These are phyloP conservation scores for Nymphalis io DNA, from an alignment of 1,140 invertebrate genomes.

Conservation along the genomic window DNA sequence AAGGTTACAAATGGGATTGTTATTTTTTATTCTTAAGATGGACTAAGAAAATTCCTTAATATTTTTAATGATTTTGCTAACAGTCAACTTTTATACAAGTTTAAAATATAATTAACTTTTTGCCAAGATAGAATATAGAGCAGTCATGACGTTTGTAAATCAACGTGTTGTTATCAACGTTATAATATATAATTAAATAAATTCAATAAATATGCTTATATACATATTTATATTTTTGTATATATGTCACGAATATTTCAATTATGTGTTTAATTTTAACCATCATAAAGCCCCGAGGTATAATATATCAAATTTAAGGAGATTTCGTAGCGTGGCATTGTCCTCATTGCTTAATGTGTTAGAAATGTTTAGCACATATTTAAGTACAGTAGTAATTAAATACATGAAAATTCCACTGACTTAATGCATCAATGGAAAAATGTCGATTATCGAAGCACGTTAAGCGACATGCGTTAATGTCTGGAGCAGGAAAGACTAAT, in stretches of 20 bases:
- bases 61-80: conserved; percentile 4
- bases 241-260: too few relatives aligned
- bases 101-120: not conserved
- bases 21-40: conserved; percentile 3
- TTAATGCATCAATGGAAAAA: conserved; percentile 28
- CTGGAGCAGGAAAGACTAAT: not conserved
- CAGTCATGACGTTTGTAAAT: not conserved
- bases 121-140: not conserved
- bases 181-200: too few relatives aligned
- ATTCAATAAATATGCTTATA: too few relatives aligned
- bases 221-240: too few relatives aligned
- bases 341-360: conserved; percentile 9
- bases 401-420: conserved; percentile 31
- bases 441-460: conserved; percentile 22
- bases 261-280: too few relatives aligned
- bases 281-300: too few relatives aligned
- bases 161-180: too few relatives aligned
- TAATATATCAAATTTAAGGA: too few relatives aligned
- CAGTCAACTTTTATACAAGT: not conserved
- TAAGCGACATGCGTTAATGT: not conserved
- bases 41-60: not conserved
- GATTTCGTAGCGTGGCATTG: conserved; percentile 7
- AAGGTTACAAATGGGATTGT: not conserved
- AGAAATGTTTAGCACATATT: conserved; percentile 11
- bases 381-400: conserved; percentile 13